Base-by-base conservation (phyloP, 2,888 invertebrate species). In the Brassicogethes aeneus region DNA sequence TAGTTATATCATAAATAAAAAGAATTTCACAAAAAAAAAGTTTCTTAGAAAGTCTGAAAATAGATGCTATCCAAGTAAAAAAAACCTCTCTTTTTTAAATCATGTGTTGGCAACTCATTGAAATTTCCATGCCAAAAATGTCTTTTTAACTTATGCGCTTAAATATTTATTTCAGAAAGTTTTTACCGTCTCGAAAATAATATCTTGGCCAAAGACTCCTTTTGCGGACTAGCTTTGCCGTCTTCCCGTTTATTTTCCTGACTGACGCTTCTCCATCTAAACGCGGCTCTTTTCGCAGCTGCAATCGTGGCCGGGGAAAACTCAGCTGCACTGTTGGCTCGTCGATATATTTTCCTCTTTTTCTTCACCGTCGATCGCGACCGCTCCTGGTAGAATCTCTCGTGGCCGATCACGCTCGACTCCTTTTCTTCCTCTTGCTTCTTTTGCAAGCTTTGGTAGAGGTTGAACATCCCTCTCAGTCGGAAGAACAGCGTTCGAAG, bases 371-470 rank as follows among this genome's bases (percentile, higher is more conserved):
- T 52, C 12, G 52, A 54, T 37, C 45, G 46, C 5, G 42, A 46
- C n/a, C 60, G 70, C 68, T 51, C 47, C 55, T 72, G 68, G 12
- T 70, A 65, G 1, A 77, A 72, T 1, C 83, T 69, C 57, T 88
- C 88, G 56, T 88, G 88, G 0, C 87, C 88, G 3, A 85, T 88
- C 2, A 82, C 79, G 56, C 80, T 78, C 16, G 72, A 74, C 53
- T 70, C 77, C 55, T 62, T 69, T 2, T 70, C 72, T 29, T 69
- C 73, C 12, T 54, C 52, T 15, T 70, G 74, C 39, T 73, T 75
- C 13, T 76, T 75, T 54, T 79, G 69, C 66, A 84, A 77, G 47
- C 74, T 80, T 55, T 83, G 80, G 56, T 86, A 84, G 45, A 87
- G 68, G 55, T 85, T 86, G 62, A 87, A 87, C 85, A 87, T 86